Conservation (phyloP, 2,797 vertebrate species). For the Platyrinchus mystaceus region DNA sequence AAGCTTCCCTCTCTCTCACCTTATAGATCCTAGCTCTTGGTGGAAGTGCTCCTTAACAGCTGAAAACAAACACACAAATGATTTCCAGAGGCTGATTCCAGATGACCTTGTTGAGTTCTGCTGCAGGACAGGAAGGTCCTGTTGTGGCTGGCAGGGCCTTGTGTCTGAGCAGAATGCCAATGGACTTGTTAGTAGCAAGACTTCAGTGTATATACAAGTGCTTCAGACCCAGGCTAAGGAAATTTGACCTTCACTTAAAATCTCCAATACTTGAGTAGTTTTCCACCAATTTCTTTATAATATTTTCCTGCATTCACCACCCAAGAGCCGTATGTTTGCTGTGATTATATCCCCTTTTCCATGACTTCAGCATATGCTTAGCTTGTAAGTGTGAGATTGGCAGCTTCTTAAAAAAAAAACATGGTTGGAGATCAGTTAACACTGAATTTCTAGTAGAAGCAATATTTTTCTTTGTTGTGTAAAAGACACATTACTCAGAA, state of each 20-base stretch:
- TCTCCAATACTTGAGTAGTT: background rate
- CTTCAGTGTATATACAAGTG: background rate
- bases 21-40: background rate
- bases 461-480: background rate
- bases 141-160: background rate
- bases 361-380: background rate
- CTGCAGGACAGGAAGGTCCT: background rate
- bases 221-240: background rate
- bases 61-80: background rate
- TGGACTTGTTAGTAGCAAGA: background rate
- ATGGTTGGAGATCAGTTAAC: background rate
- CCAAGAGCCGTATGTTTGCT: rapidly evolving
- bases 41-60: background rate
- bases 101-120: background rate
- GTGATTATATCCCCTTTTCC: background rate
- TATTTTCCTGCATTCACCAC: background rate
- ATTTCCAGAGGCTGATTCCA: background rate
- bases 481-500: background rate
- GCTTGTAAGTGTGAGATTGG: background rate
- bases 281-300: background rate
- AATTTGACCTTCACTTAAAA: background rate
- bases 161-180: background rate
- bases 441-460: background rate
- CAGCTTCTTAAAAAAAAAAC: background rate
- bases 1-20: background rate